Conservation (phyloP, 2,113 vertebrate genomes). For the Atherinomorus stipes region DNA sequence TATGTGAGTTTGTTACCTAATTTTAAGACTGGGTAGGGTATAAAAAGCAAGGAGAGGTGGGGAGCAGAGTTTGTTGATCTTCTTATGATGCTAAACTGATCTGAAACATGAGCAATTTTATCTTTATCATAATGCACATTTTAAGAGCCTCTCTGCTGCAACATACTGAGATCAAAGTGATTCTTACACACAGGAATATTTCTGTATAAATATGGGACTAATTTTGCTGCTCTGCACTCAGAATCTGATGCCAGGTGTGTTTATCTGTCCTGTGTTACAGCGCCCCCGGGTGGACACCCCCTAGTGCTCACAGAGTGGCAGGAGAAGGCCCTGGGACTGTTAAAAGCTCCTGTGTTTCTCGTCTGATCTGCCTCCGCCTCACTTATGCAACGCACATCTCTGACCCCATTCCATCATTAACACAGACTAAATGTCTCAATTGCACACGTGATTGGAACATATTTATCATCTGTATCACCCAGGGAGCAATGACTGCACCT, state of each 20-base stretch:
- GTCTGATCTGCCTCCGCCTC: conserved; percentile 31
- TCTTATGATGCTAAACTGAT: no score
- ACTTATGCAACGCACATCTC: conserved; percentile 43
- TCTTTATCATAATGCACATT: no score
- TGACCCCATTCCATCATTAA: conserved; percentile 66
- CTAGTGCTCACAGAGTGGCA: conserved; percentile 46
- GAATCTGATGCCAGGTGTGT: not conserved
- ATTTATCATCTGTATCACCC: conserved; percentile 59
- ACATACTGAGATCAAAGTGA: no score
- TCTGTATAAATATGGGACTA: no score
- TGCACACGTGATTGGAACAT: conserved; percentile 63
- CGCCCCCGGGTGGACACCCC: conserved; percentile 66
- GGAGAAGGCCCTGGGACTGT: conserved; percentile 48
- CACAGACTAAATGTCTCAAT: conserved; percentile 61
- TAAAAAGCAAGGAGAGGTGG: no score
- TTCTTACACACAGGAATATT: no score
- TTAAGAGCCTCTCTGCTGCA: no score
- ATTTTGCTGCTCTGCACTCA: no score
- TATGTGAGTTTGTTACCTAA: no score
- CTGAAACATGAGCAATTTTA: no score
- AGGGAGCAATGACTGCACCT: conserved; percentile 57
- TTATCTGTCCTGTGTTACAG: conserved; percentile 69
- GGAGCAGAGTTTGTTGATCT: no score
- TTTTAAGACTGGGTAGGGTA: no score
- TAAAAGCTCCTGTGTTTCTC: conserved; percentile 29